Conservation (phyloP, 2,888 invertebrate species). For the Oxytorus armatus region DNA sequence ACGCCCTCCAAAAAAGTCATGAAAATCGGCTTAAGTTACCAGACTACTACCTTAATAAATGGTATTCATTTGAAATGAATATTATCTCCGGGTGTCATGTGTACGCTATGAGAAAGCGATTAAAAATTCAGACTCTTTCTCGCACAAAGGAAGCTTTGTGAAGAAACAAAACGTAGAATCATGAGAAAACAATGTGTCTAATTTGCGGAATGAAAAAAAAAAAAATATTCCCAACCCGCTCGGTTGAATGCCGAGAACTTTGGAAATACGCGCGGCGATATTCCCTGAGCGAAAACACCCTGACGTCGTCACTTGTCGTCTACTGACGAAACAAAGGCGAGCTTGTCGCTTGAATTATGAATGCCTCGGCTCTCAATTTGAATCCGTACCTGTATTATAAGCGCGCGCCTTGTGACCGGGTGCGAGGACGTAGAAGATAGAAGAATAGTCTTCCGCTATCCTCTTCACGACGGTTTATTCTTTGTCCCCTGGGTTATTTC, state of each 20-base stretch:
- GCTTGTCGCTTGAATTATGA: slow-evolving; percentile 72
- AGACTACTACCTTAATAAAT: no score
- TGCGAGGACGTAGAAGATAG: slow-evolving; percentile 20
- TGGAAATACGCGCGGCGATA: no score
- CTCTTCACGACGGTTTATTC: slow-evolving; percentile 26
- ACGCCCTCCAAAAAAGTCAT: no score
- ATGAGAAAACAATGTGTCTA: no score
- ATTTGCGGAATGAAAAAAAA: no score
- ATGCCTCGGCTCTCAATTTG: slow-evolving; percentile 69
- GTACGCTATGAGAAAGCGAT: no score
- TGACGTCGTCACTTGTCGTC: slow-evolving; percentile 29
- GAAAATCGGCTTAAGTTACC: no score
- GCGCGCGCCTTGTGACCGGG: slow-evolving; percentile 6
- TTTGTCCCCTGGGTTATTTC: slow-evolving; percentile 52
- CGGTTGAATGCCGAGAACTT: slow-evolving; percentile 3
- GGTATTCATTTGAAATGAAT: no score
- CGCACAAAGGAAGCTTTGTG: no score
- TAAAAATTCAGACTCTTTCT: no score
- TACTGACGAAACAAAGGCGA: slow-evolving; percentile 70
- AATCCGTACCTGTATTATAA: slow-evolving; percentile 61
- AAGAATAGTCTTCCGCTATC: slow-evolving; percentile 46
- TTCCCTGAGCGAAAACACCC: slow-evolving; percentile 40
- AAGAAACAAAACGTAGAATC: no score
- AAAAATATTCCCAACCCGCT: neutral
- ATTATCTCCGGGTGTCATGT: no score